Evolutionary conservation across 2,113 vertebrate species (phyloP), one percentile per base, ranked within the genome.

Genomic region (Cottus gobio): DNA sequence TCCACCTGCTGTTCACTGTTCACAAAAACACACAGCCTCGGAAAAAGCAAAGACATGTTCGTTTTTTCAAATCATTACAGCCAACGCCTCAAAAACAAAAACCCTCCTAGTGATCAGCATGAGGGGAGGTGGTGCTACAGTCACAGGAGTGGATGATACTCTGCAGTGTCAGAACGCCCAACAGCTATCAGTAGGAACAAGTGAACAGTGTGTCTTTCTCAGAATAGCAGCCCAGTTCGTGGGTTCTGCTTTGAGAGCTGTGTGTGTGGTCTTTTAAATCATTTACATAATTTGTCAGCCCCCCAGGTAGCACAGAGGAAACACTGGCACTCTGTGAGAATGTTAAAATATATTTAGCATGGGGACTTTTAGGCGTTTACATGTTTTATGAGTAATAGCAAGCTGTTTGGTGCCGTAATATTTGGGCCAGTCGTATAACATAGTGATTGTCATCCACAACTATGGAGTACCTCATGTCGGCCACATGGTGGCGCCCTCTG

Each of bases 401-500:
- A 52, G 24, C 44, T 71, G 28, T 42, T 42, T 12, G 15, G 30
- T 28, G 2, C 3, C 2, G 0, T 24, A 36, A 24, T 30, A 9
- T 37, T 61, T 11, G 15, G 11, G 5, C 31, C 7, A 26, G 16
- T 34, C 1, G 26, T 20, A 31, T 7, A 42, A 4, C 13, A 3
- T 13, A 5, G 2, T 65, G 28, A 15, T 62, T 9, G 2, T 70
- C 1, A 3, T 26, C 39, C 18, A 26, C 13, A 48, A 12, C 44
- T 11, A 1, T 63, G 10, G 77, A 85, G 60, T 89, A 58, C 54
- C 12, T 5, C 3, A 6, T 80, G n/a, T 44, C 7, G 22, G 36
- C 79, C 92, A 90, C 90, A 50, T 1, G 85, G 82, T 67, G 92
- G 89, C 0, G 81, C 56, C 2, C 31, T 89, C 42, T 20, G 46